Percentiles rank a stretch among this genome's conserved stretches.
phyloP scores from a whole-genome alignment of 2,888 invertebrate species.

The Aethes cnicana region DNA sequence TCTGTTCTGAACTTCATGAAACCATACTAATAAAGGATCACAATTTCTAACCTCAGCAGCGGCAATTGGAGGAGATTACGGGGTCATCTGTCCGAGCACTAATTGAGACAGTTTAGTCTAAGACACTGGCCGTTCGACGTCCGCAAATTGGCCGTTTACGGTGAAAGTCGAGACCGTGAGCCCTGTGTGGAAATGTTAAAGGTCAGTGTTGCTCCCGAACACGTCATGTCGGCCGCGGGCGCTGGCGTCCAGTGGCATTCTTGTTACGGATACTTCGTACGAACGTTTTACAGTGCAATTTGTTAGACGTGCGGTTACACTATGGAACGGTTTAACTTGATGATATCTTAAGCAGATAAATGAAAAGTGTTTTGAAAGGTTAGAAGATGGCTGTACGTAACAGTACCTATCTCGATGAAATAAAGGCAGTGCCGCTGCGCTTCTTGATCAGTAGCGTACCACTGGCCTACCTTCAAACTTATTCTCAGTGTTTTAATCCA shows the following conservation, averaged over 20 bases:
- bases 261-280: constrained; percentile 40
- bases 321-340: too few species aligned
- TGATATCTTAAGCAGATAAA: too few species aligned
- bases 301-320: too few species aligned
- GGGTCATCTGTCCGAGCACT: constrained; percentile 76
- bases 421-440: too few species aligned
- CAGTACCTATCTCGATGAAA: too few species aligned
- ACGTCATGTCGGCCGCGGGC: constrained; percentile 68
- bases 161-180: constrained; percentile 74
- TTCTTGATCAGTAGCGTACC: too few species aligned
- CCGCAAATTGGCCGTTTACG: constrained; percentile 77
- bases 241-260: constrained; percentile 49
- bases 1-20: too few species aligned
- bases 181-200: constrained; percentile 75
- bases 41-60: constrained; percentile 59
- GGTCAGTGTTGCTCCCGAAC: constrained; percentile 73
- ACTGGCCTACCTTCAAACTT: too few species aligned
- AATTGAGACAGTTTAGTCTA: constrained; percentile 80
- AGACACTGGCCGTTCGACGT: constrained; percentile 73
- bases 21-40: constrained; percentile 38
- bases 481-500: too few species aligned
- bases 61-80: constrained; percentile 67
- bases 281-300: background rate
- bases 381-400: too few species aligned
- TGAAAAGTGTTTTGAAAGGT: too few species aligned